Percentiles rank a stretch among this genome's conserved stretches.
Conservation (phyloP, 2,888 invertebrate species). For the Mythimna albipuncta region DNA sequence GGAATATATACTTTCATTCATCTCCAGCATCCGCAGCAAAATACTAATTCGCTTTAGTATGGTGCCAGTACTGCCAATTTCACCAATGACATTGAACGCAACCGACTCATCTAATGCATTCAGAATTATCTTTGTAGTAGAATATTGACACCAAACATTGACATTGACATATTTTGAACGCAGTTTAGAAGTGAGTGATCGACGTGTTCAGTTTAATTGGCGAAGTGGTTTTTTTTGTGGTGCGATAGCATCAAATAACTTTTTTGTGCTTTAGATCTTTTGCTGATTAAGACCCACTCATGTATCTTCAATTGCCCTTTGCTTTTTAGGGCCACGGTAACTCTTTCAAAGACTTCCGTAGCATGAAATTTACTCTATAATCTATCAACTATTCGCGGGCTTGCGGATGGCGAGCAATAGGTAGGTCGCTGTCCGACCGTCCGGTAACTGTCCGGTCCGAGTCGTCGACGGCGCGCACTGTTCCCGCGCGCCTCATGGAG, state of each 20-base stretch:
- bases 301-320: no score
- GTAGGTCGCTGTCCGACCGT: no score
- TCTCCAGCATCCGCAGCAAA: conserved; percentile 2
- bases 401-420: no score
- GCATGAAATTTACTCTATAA: background rate
- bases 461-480: no score
- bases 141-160: background rate
- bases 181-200: background rate
- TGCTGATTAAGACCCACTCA: no score
- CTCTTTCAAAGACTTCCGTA: no score
- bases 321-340: no score
- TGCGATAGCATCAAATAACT: no score
- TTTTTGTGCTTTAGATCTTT: no score
- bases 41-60: background rate
- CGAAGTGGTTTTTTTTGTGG: no score
- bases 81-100: background rate
- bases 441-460: no score
- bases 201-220: background rate
- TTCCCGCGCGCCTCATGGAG: no score
- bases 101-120: background rate
- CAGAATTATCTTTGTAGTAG: background rate
- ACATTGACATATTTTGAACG: background rate
- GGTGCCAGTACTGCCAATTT: background rate
- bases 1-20: conserved; percentile 4
- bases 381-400: background rate